Evolutionary conservation across 2,113 vertebrate species (phyloP).

Genomic region (Dicrurus megarhynchus): DNA sequence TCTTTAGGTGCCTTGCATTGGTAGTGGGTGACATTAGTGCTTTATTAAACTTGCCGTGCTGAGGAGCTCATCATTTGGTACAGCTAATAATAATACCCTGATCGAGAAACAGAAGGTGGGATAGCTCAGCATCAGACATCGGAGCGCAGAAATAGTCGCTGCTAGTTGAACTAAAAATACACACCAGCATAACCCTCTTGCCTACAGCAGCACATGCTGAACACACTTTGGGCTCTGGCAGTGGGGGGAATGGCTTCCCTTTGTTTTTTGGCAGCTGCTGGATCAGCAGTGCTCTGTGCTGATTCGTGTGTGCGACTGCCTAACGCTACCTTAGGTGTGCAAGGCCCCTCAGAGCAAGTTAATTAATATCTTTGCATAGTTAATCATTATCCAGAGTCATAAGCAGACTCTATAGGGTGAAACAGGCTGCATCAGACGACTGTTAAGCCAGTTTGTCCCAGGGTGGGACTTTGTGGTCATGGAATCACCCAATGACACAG

Average conservation of each 20-base stretch:
- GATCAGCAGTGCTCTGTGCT: neutral
- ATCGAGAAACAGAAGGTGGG: slow-evolving; percentile 52
- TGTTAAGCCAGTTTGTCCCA: neutral
- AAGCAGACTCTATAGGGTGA: neutral
- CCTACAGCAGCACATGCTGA: slow-evolving; percentile 8
- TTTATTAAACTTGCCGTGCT: neutral
- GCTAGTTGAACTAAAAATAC: slow-evolving; percentile 56
- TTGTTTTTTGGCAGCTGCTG: neutral
- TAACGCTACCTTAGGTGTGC: neutral
- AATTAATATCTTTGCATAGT: neutral
- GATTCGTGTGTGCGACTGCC: accelerated
- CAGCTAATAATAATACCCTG: slow-evolving; percentile 47
- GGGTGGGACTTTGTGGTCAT: neutral
- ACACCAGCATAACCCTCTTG: neutral
- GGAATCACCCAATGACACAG: neutral
- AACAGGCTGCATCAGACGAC: neutral
- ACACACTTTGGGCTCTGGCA: neutral
- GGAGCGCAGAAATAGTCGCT: slow-evolving; percentile 3
- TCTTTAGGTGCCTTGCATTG: neutral
- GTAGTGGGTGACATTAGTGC: slow-evolving; percentile 12
- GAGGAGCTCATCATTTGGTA: neutral
- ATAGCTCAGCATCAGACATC: slow-evolving; percentile 4
- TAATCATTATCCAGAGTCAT: neutral
- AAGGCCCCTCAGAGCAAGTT: neutral
- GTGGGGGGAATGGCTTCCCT: neutral